Evolutionary conservation across 2,888 invertebrate genomes (phyloP).

Genomic region (Tanypteryx hageni): DNA sequence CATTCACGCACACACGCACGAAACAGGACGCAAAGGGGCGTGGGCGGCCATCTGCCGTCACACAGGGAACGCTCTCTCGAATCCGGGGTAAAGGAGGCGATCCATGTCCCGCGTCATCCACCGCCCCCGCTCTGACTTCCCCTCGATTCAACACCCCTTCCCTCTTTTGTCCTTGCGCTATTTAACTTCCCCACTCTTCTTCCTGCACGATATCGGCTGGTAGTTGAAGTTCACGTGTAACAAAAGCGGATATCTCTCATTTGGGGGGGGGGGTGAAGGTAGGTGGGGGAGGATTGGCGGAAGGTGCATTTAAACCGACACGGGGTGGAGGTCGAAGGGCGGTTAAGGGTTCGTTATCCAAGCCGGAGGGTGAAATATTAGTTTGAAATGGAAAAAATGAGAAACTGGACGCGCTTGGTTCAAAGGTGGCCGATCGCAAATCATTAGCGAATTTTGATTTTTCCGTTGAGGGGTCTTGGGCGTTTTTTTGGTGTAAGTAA

Average conservation of each 20-base stretch:
- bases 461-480: too few species aligned
- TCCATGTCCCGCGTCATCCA: background rate
- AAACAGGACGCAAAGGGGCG: constrained; percentile 2
- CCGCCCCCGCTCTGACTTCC: background rate
- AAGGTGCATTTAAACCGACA: background rate
- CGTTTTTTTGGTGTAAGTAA: too few species aligned
- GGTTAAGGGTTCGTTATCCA: too few species aligned
- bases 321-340: background rate
- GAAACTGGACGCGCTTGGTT: too few species aligned
- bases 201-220: background rate
- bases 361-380: too few species aligned
- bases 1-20: constrained; percentile 12
- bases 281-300: background rate
- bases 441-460: too few species aligned
- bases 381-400: too few species aligned
- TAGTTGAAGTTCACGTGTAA: constrained; percentile 18
- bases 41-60: constrained; percentile 3
- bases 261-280: background rate
- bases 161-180: background rate
- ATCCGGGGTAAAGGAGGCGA: background rate
- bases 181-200: background rate
- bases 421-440: too few species aligned
- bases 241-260: background rate
- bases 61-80: background rate
- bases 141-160: background rate